phyloP scores from a whole-genome alignment of 2,113 vertebrate genomes.

The Numida meleagris region DNA sequence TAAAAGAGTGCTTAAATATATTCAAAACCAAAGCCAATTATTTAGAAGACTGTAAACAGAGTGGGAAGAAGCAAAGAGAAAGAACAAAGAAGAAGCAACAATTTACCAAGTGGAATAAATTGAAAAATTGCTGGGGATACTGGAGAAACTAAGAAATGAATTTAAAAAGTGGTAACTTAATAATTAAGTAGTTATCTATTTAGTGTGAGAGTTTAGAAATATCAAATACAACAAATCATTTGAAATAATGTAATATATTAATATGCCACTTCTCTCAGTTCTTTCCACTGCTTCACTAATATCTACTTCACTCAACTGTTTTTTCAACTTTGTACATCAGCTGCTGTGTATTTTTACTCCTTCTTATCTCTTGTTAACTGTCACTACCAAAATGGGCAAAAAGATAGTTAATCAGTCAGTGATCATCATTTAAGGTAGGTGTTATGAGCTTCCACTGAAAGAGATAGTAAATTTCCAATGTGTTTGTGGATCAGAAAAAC shows the following conservation, averaged over 20 bases:
- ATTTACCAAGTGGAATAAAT: neutral
- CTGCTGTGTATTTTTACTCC: neutral
- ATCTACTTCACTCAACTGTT: neutral
- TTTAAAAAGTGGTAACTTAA: neutral
- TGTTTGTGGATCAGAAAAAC: neutral
- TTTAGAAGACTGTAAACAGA: neutral
- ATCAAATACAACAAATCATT: neutral
- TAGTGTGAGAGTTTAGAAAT: neutral
- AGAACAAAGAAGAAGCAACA: neutral
- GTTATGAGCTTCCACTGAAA: neutral
- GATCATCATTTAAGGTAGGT: neutral
- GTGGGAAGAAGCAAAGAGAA: neutral
- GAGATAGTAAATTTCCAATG: neutral
- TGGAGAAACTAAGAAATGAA: neutral
- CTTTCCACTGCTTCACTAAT: neutral
- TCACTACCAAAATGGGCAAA: neutral
- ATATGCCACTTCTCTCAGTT: neutral
- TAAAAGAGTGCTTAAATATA: neutral
- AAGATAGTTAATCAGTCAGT: neutral
- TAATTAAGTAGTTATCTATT: neutral
- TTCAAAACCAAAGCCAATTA: neutral
- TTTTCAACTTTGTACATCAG: neutral
- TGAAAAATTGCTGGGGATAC: neutral
- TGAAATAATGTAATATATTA: neutral
- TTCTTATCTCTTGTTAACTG: neutral